These are phyloP conservation scores for Hesperophylax magnus DNA, from an alignment of 1,140 invertebrate genomes.

Conservation along the genomic window DNA sequence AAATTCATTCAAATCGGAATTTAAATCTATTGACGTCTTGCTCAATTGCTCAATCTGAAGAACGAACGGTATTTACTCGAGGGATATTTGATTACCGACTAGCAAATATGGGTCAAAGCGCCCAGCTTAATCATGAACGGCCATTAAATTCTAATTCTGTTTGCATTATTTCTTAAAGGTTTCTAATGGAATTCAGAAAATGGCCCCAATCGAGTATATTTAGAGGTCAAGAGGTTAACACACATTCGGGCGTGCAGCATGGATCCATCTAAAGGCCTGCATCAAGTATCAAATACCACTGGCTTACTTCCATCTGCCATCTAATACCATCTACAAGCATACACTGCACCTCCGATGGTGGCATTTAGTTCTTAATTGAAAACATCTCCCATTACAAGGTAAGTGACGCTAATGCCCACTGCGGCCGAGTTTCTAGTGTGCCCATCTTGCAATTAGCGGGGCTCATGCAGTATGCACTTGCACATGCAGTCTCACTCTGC, in stretches of 20 bases:
- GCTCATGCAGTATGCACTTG: neutral
- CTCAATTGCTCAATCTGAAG: too few relatives aligned
- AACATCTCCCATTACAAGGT: constrained; percentile 25
- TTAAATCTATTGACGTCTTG: too few relatives aligned
- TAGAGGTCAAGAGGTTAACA: constrained; percentile 11
- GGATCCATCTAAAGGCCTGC: neutral
- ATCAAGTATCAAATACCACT: neutral
- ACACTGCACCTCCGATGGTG: neutral
- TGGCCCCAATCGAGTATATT: neutral
- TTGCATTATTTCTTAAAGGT: too few relatives aligned
- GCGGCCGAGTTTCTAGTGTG: neutral
- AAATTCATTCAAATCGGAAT: too few relatives aligned
- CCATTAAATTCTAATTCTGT: neutral
- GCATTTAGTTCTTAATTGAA: constrained; percentile 32
- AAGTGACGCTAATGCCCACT: constrained; percentile 20
- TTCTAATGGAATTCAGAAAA: constrained; percentile 17
- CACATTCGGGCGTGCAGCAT: neutral
- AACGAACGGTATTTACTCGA: too few relatives aligned
- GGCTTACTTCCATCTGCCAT: neutral
- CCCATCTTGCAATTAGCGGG: constrained; percentile 21
- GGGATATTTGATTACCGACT: too few relatives aligned
- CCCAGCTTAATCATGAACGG: neutral
- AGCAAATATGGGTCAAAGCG: neutral
- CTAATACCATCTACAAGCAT: neutral
- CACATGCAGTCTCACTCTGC: too few relatives aligned